Percentiles rank a stretch among this genome's conserved stretches.
phyloP scores from a whole-genome alignment of 2,113 vertebrate species.

The Muntiacus reevesi region DNA sequence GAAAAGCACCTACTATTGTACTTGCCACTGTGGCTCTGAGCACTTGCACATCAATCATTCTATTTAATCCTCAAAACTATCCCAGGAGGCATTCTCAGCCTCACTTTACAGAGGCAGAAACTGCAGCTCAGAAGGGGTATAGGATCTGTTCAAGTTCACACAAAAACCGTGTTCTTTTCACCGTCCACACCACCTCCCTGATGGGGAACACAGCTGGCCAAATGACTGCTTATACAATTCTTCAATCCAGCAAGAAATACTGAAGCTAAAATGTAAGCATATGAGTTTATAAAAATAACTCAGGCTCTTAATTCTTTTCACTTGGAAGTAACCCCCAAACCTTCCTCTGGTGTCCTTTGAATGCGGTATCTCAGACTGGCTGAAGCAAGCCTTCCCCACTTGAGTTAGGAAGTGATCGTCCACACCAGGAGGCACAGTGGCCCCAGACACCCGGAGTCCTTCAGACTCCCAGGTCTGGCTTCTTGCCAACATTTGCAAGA shows the following conservation, averaged over 20 bases:
- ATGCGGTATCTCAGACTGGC: not conserved
- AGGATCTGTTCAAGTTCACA: not conserved
- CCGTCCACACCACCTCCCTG: not conserved
- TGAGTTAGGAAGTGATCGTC: not conserved
- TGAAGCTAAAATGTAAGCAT: not conserved
- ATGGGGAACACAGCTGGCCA: not conserved
- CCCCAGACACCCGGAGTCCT: not conserved
- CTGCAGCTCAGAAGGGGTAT: not conserved
- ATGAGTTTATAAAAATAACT: not conserved
- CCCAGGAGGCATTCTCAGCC: not conserved
- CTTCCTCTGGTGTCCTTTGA: not conserved
- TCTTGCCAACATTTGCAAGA: not conserved
- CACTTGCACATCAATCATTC: not conserved
- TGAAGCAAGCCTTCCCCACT: not conserved
- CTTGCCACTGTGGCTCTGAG: not conserved
- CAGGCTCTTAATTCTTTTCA: not conserved
- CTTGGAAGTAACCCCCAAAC: not conserved
- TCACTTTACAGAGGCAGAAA: not conserved
- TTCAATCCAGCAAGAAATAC: constrained; percentile 11
- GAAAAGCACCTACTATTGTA: not conserved
- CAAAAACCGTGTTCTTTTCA: not conserved
- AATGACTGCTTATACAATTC: not conserved
- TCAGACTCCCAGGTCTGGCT: not conserved
- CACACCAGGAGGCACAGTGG: not conserved
- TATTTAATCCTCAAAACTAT: not conserved